Evolutionary conservation across 2,113 vertebrate species (phyloP).

Genomic region (Misgurnus mizolepis): DNA sequence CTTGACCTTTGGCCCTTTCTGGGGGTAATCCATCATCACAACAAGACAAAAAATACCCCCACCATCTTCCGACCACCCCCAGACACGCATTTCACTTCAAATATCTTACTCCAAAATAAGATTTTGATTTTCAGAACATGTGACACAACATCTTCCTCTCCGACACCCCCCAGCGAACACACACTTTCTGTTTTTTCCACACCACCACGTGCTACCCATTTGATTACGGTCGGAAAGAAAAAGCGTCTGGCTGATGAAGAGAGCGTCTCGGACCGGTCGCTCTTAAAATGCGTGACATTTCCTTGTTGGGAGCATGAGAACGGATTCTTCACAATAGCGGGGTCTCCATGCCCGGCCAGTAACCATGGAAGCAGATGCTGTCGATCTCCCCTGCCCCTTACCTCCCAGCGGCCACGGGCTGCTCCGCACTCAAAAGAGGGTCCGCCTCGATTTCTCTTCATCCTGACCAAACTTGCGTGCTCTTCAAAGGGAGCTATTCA

Average conservation of each 20-base stretch:
- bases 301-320: conserved; percentile 95
- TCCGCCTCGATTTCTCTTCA: conserved; percentile 89
- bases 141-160: conserved; percentile 75
- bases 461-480: conserved; percentile 92
- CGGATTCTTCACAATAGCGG: conserved; percentile 89
- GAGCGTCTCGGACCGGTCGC: conserved; percentile 82
- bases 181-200: conserved; percentile 52
- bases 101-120: conserved; percentile 73
- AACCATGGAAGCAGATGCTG: conserved; percentile 99
- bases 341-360: conserved; percentile 95
- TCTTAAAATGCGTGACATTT: conserved; percentile 92
- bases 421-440: conserved; percentile 90
- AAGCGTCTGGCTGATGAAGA: conserved; percentile 73
- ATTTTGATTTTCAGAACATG: conserved; percentile 83
- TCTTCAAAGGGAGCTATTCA: conserved; percentile 94
- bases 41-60: conserved; percentile 43
- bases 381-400: conserved; percentile 91
- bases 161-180: conserved; percentile 55
- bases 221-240: conserved; percentile 89
- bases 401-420: conserved; percentile 95
- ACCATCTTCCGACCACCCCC: conserved; percentile 1
- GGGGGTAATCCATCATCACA: conserved; percentile 14
- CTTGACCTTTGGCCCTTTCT: conserved; percentile 1
- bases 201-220: conserved; percentile 83
- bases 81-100: conserved; percentile 25